A percentile compares a stretch with the other conserved stretches of the same genome.
phyloP scores from a whole-genome alignment of 2,113 vertebrate genomes.

The Capra hircus region DNA sequence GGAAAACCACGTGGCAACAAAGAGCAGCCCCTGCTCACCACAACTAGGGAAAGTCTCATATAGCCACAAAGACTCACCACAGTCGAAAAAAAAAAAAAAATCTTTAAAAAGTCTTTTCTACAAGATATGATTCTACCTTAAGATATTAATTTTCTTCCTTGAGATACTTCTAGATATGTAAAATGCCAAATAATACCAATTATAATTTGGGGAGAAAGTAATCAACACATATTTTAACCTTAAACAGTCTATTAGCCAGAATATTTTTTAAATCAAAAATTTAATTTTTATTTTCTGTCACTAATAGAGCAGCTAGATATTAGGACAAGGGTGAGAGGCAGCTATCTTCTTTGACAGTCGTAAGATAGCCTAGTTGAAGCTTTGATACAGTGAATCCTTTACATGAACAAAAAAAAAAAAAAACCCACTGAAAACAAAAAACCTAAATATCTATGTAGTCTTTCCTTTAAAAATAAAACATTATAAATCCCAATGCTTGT shows the following conservation, averaged over 20 bases:
- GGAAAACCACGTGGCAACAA: not conserved
- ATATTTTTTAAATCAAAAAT: not conserved
- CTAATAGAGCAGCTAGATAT: not conserved
- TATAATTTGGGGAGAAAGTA: not conserved
- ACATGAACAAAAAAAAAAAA: not conserved
- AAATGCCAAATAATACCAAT: not conserved
- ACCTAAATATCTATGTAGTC: not conserved
- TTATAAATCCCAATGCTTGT: not conserved
- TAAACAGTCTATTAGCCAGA: not conserved
- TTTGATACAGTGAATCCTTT: not conserved
- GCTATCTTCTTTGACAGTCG: not conserved
- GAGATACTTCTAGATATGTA: not conserved
- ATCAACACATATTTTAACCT: not conserved
- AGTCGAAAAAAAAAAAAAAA: not conserved
- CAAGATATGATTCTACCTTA: not conserved
- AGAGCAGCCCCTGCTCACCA: rapidly evolving
- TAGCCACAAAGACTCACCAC: not conserved
- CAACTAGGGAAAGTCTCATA: not conserved
- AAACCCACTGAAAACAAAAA: not conserved
- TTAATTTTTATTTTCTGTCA: not conserved
- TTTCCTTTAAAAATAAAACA: not conserved
- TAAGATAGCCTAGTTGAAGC: not conserved
- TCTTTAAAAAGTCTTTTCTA: not conserved
- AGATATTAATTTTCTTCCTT: constrained; percentile 18
- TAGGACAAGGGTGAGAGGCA: not conserved